Base-by-base conservation (phyloP, 2,888 invertebrate species). In the Laspeyria flexula region DNA sequence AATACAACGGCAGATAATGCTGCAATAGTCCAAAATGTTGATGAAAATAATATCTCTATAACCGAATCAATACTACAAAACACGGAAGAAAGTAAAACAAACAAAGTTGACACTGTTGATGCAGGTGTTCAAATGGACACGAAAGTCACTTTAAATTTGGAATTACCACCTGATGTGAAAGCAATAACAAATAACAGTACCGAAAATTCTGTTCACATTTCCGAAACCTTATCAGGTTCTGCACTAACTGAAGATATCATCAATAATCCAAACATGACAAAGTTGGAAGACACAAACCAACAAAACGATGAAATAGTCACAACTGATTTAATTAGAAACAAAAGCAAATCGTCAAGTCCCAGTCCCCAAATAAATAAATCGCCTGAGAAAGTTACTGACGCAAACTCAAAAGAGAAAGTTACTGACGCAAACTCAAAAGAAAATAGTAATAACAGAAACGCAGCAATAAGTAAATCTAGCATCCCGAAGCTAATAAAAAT, bases 401-500 rank as follows among this genome's bases (percentile, higher is more conserved):
- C 37, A 39, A 31, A 37, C 1, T 27, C n/a, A n/a, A n/a, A n/a
- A n/a, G n/a, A n/a, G n/a, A n/a, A n/a, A n/a, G n/a, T n/a, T n/a
- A n/a, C n/a, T n/a, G n/a, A n/a, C n/a, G n/a, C n/a, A n/a, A n/a
- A n/a, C n/a, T n/a, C 33, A 25, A 49, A 10, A 50, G 56, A 51
- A 29, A 61, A 25, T 42, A 56, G 11, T 44, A 56, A 13, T 55
- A 54, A 31, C 43, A 71, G 52, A 65, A 65, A 42, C 11, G 13
- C 46, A 11, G 30, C 33, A 52, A 38, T 54, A 23, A 55, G 54
- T 54, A 91, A 87, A 71, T 92, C 92, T 7, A 90, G 81, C 63
- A 92, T 92, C 66, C 92, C 92, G 35, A 90, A 91, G 72, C 79
- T 84, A 9, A 73, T 90, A 10, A 90, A 80, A 77, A 61, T 75